Conservation (phyloP, 2,113 vertebrate species). For the Salvelinus namaycush region DNA sequence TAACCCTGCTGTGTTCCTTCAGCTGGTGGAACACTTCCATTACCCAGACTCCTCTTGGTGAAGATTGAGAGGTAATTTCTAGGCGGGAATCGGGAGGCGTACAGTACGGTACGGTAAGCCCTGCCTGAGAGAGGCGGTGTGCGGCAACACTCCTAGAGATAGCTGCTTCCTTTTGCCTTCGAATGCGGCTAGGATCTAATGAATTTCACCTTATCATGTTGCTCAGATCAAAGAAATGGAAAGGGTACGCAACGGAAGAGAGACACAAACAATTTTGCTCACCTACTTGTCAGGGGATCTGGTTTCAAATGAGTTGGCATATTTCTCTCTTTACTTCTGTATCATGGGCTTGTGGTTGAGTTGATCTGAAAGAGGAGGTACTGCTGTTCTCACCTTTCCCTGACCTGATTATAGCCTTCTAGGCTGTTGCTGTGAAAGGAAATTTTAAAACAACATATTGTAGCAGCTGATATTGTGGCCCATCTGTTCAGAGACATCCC, state of each 20-base stretch:
- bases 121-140: not conserved
- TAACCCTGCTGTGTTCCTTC: constrained; percentile 35
- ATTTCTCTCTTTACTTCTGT: not conserved
- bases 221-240: not conserved
- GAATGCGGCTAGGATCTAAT: not conserved
- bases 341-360: not conserved
- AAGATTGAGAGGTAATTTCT: constrained; percentile 19
- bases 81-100: too few relatives aligned
- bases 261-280: not conserved
- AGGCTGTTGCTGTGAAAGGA: constrained; percentile 15
- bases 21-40: constrained; percentile 2
- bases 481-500: constrained; percentile 27
- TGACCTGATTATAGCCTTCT: constrained; percentile 20
- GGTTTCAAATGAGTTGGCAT: not conserved
- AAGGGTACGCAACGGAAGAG: not conserved
- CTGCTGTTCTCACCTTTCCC: constrained; percentile 18
- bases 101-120: too few relatives aligned
- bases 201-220: constrained; percentile 7
- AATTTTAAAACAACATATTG: not conserved
- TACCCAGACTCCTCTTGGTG: constrained; percentile 27
- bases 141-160: constrained; percentile 17
- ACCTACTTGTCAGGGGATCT: not conserved
- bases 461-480: constrained; percentile 20
- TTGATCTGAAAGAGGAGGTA: not conserved
- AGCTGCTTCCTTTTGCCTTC: constrained; percentile 5